phyloP scores from a whole-genome alignment of 2,113 vertebrate genomes.

The Hepsetus odoe region DNA sequence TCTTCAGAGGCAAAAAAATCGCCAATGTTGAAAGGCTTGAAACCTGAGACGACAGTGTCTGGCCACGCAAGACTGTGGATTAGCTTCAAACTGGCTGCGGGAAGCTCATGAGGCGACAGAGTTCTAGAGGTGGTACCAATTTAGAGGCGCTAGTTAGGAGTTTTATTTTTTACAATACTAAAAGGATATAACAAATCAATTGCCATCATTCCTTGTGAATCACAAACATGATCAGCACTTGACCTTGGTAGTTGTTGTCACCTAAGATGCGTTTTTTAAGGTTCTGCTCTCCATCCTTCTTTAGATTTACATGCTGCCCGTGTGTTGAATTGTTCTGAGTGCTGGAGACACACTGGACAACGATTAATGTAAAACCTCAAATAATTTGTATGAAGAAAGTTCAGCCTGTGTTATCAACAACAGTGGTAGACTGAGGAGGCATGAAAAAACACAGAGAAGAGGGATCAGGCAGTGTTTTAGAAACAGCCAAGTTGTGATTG shows the following conservation, averaged over 20 bases:
- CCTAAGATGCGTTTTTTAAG: not conserved
- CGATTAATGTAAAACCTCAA: slow-evolving; percentile 21
- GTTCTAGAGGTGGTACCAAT: slow-evolving; percentile 1
- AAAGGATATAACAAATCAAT: not conserved
- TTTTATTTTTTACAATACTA: not conserved
- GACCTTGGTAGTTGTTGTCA: not conserved
- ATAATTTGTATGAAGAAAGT: slow-evolving; percentile 13
- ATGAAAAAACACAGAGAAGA: slow-evolving; percentile 15
- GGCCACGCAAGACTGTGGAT: not conserved
- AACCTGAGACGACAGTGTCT: slow-evolving; percentile 2
- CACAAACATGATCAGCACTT: not conserved
- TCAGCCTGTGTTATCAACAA: slow-evolving; percentile 1
- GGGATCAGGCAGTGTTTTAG: slow-evolving; percentile 39
- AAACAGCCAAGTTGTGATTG: slow-evolving; percentile 39
- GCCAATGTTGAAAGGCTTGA: not conserved
- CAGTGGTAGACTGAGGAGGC: not conserved
- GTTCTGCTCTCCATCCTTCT: not conserved
- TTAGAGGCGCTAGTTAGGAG: slow-evolving; percentile 5
- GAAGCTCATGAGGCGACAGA: not conserved
- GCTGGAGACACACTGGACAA: slow-evolving; percentile 20
- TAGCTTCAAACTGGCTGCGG: slow-evolving; percentile 3
- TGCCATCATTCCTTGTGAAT: not conserved
- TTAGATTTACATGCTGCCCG: not conserved
- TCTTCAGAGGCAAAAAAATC: not conserved
- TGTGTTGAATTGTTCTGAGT: slow-evolving; percentile 30